Conservation (phyloP, 2,113 vertebrate genomes). For the Parus major region DNA sequence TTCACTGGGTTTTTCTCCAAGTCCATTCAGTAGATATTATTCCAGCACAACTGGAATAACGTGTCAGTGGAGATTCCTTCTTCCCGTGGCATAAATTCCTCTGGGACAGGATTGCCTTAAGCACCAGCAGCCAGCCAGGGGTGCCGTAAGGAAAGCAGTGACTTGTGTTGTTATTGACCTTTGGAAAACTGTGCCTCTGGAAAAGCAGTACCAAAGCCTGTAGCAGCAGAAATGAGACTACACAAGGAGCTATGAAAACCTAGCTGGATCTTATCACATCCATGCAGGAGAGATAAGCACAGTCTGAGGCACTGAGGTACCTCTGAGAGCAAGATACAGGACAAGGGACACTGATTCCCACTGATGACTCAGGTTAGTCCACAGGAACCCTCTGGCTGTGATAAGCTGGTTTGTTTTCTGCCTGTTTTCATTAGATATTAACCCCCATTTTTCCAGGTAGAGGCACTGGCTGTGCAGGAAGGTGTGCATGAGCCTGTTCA, state of each 20-base stretch:
- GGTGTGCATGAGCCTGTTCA: neutral
- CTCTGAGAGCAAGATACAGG: neutral
- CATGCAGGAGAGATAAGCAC: neutral
- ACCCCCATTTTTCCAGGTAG: neutral
- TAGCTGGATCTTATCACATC: neutral
- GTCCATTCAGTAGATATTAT: neutral
- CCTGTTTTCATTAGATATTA: neutral
- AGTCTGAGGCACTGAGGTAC: neutral
- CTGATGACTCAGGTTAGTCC: neutral
- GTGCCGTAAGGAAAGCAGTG: neutral
- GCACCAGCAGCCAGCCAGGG: neutral
- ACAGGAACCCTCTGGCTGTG: neutral
- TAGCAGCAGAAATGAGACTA: neutral
- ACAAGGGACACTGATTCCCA: neutral
- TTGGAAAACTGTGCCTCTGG: neutral
- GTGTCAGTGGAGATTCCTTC: neutral
- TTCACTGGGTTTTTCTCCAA: neutral
- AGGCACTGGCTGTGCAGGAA: neutral
- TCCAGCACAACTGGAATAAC: neutral
- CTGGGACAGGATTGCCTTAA: neutral
- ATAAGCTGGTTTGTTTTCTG: neutral
- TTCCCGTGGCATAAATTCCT: neutral
- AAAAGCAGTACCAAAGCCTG: neutral
- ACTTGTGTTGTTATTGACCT: neutral
- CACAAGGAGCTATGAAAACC: neutral